Percentiles rank a stretch among this genome's conserved stretches.
These are phyloP conservation scores for Sebastes ruberrimus DNA, from an alignment of 2,797 vertebrate species.

Conservation along the genomic window DNA sequence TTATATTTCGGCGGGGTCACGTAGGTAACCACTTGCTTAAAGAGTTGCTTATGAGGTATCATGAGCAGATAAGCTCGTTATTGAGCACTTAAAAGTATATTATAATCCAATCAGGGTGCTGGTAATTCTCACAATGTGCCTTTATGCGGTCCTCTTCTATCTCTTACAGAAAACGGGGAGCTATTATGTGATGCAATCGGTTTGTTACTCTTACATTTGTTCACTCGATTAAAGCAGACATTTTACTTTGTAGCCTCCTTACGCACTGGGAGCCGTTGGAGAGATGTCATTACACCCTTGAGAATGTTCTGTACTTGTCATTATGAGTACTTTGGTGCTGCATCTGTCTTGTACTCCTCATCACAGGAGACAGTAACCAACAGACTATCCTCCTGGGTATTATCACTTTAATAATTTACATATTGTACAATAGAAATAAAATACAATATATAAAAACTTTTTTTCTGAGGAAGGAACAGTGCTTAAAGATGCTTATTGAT, in stretches of 20 bases:
- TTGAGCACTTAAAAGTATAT: neutral
- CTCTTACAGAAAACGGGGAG: neutral
- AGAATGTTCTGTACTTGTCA: slow-evolving; percentile 39
- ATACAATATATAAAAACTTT: neutral
- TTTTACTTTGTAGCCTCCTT: slow-evolving; percentile 12
- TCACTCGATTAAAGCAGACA: neutral
- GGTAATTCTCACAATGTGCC: neutral
- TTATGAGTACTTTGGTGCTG: slow-evolving; percentile 25
- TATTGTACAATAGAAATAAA: neutral
- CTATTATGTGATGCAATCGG: neutral
- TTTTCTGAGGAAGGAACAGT: neutral
- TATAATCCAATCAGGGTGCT: neutral
- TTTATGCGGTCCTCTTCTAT: neutral
- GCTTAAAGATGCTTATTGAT: neutral
- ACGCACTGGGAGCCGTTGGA: neutral
- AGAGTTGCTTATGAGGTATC: neutral
- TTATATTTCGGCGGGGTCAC: slow-evolving; percentile 9
- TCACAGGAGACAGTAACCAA: slow-evolving; percentile 45
- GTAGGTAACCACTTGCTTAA: neutral
- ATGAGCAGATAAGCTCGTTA: neutral
- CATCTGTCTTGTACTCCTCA: slow-evolving; percentile 28
- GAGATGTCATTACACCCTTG: slow-evolving; percentile 21
- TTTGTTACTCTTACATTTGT: slow-evolving; percentile 15
- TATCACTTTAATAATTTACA: slow-evolving; percentile 20
- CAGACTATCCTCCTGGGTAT: slow-evolving; percentile 20